Evolutionary conservation across 2,797 vertebrate genomes (phyloP), one percentile per base, ranked within the genome.

Genomic region (Alcedo atthis): DNA sequence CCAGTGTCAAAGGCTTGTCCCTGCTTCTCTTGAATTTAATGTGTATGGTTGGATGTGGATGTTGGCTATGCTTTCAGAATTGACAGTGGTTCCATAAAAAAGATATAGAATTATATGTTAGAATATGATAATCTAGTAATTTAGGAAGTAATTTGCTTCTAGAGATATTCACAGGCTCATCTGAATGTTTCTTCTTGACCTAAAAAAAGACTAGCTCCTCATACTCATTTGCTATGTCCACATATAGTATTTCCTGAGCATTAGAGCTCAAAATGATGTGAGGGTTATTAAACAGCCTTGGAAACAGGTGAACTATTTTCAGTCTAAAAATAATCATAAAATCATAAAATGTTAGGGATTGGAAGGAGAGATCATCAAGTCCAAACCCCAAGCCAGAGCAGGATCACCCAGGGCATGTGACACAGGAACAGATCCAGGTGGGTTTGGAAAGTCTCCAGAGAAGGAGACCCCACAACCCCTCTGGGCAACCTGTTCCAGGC

Each of bases 1-100:
- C 77, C 70, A 51, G 48, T 64, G 87, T 89, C 93, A 94, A 53
- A 83, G 53, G 46, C 81, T 89, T 79, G 30, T 82, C 84, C 21
- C 21, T 74, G 58, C 25, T 81, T 78, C 55, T 71, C 54, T 66
- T 84, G 58, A 77, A 67, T 92, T 82, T 80, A 42, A 70, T 67
- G 7, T 45, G 32, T 37, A 2, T 68, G 75, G 42, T 20, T 87
- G 82, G 74, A 79, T 93, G 42, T 63, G 14, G 15, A 6, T 54
- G 30, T 62, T 92, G 61, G 59, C 66, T 73, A 5, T 67, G 49
- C 62, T 87, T 90, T 77, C 49, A 73, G 46, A 91, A 82, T 77
- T 85, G 81, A 75, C 53, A 68, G 6, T 42, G 59, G 2, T 78
- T 92, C 25, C 63, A 81, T 13, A 22, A 91, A 62, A 84, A 89